Base-by-base conservation (phyloP, 2,113 vertebrate species). In the Otolemur garnettii region DNA sequence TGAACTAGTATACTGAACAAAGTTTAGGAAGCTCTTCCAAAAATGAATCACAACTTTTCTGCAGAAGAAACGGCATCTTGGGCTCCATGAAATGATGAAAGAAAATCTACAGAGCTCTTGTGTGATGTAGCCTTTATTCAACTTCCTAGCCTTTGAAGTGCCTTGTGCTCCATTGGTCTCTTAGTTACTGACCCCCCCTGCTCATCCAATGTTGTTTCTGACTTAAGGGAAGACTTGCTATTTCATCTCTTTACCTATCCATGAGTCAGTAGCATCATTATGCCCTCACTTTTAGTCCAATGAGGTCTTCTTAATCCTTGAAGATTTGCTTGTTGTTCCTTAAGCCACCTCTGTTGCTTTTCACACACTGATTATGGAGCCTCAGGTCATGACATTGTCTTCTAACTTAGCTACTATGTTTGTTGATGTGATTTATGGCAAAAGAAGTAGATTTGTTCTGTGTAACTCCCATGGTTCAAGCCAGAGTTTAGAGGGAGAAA, bases 41-140 rank as follows among this genome's bases (percentile, higher is more conserved):
- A 66, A 88, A 92, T 38, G 33, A 96, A 59, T 28, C 24, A 88
- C 35, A 88, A 30, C 30, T 72, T 94, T 93, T 77, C 30, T 81
- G 5, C 50, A 74, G 87, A 91, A 82, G 45, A 60, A 84, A 28
- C 13, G 68, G 21, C n/a, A 74, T 57, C 75, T 14, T 92, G 88
- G 26, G 33, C 17, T 93, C n/a, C 8, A 30, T 75, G 82, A 60
- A 95, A 26, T 17, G 68, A 33, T 64, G 66, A 92, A 78, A 14
- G 79, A 66, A 53, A 53, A 55, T 90, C 13, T 35, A 1, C 14
- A 53, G 28, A 38, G 55, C 19, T 77, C 64, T 71, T 71, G 42
- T 60, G 74, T 30, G 35, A 85, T 55, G 81, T 57, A 79, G 53
- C 14, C 14, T 83, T 81, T 75, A 50, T 82, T 90, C 62, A 79